Conservation (phyloP, 1,140 invertebrate genomes). For the Berghia stephanieae region DNA sequence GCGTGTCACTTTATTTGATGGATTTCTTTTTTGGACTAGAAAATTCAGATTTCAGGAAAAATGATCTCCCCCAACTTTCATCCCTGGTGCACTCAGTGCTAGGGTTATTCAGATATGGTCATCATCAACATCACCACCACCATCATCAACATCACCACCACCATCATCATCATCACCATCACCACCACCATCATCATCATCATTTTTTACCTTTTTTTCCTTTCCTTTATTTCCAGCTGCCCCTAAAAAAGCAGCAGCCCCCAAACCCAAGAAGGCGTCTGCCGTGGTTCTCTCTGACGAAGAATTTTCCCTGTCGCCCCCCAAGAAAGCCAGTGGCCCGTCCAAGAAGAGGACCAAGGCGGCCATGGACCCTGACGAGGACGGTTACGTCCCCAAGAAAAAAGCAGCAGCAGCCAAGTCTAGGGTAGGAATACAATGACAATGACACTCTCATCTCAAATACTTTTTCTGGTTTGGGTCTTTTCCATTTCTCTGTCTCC, state of each 20-base stretch:
- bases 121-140: too few species aligned
- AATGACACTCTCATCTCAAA: background rate
- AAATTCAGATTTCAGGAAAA: too few species aligned
- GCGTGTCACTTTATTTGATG: too few species aligned
- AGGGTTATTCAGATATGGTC: too few species aligned
- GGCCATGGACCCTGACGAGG: conserved; percentile 36
- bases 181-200: too few species aligned
- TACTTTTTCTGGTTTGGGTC: background rate
- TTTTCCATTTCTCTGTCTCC: background rate
- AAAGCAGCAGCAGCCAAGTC: conserved; percentile 49
- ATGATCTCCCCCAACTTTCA: too few species aligned
- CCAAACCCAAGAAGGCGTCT: conserved; percentile 29
- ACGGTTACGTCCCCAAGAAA: conserved; percentile 54
- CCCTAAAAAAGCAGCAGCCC: conserved; percentile 47
- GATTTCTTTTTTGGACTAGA: too few species aligned
- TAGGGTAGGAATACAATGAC: too few species aligned
- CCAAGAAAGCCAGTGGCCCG: conserved; percentile 37
- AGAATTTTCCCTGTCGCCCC: conserved; percentile 13
- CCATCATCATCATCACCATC: too few species aligned
- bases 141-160: too few species aligned
- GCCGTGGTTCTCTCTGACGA: conserved; percentile 36
- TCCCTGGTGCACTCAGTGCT: too few species aligned
- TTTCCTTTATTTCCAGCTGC: conserved; percentile 53
- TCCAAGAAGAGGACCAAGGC: conserved; percentile 45
- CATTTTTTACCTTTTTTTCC: too few species aligned